Conservation (phyloP, 2,113 vertebrate species). For the Chelonoidis abingdonii region DNA sequence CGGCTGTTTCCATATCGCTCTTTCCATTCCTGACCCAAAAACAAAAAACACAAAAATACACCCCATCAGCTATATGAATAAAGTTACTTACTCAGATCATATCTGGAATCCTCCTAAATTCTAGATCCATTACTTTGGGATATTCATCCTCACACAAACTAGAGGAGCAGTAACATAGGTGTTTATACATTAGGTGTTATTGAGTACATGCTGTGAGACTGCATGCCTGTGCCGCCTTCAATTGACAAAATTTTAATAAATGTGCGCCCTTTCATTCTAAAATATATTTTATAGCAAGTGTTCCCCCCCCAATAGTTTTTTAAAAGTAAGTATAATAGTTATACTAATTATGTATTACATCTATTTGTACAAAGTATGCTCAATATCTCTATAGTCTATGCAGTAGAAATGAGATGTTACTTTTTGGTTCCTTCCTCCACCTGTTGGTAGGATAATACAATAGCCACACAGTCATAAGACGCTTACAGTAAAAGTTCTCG, state of each 20-base stretch:
- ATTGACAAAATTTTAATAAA: neutral
- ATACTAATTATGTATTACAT: neutral
- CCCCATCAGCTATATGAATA: neutral
- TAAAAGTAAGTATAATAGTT: neutral
- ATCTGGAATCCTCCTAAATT: rapidly evolving
- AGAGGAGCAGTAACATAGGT: neutral
- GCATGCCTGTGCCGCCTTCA: neutral
- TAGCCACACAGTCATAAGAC: neutral
- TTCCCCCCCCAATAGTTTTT: neutral
- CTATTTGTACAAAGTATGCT: neutral
- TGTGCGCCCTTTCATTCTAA: neutral
- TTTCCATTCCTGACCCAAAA: constrained; percentile 86
- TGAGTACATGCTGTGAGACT: neutral
- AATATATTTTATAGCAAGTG: neutral
- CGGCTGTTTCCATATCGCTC: constrained; percentile 90
- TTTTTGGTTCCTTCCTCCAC: constrained; percentile 38
- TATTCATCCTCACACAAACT: neutral
- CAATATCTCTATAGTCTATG: rapidly evolving
- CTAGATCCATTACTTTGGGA: neutral
- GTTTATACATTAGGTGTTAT: neutral
- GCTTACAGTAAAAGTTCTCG: neutral
- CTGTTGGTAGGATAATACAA: constrained; percentile 38
- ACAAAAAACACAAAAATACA: neutral
- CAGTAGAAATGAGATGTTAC: rapidly evolving
- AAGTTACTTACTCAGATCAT: neutral